Evolutionary conservation across 2,888 invertebrate genomes (phyloP).

Genomic region (Yponomeuta cagnagella): DNA sequence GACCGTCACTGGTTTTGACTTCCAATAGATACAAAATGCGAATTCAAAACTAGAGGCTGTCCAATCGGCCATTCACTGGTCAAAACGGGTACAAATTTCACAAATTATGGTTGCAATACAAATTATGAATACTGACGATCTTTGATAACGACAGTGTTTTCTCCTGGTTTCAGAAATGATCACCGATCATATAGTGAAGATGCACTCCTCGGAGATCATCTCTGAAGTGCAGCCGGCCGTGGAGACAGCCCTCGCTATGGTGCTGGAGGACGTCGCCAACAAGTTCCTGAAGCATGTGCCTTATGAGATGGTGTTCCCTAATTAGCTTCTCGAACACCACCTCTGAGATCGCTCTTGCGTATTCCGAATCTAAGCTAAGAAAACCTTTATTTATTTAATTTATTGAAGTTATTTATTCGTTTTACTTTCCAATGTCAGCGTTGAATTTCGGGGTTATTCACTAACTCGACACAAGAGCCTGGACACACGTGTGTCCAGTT

Average conservation of each 20-base stretch:
- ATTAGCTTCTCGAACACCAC: slow-evolving; percentile 26
- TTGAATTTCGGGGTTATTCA: background rate
- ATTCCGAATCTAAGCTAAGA: no score
- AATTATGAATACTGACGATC: background rate
- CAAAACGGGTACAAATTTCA: no score
- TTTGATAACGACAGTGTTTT: background rate
- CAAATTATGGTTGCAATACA: no score
- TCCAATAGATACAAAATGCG: no score
- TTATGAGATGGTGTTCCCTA: slow-evolving; percentile 63
- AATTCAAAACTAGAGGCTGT: no score
- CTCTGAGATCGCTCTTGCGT: background rate
- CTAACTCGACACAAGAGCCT: no score
- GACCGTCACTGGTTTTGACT: no score
- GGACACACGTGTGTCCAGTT: no score
- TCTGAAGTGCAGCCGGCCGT: slow-evolving; percentile 76
- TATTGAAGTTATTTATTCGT: no score
- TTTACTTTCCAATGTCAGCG: background rate
- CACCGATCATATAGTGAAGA: slow-evolving; percentile 73
- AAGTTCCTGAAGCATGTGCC: slow-evolving; percentile 67
- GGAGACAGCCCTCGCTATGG: slow-evolving; percentile 74
- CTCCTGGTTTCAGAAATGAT: slow-evolving; percentile 67
- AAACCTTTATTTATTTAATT: no score
- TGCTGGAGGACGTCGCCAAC: slow-evolving; percentile 76
- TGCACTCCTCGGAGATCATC: slow-evolving; percentile 74
- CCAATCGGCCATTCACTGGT: no score